phyloP scores from a whole-genome alignment of 2,797 vertebrate genomes.

The Enteromius argenteus region DNA sequence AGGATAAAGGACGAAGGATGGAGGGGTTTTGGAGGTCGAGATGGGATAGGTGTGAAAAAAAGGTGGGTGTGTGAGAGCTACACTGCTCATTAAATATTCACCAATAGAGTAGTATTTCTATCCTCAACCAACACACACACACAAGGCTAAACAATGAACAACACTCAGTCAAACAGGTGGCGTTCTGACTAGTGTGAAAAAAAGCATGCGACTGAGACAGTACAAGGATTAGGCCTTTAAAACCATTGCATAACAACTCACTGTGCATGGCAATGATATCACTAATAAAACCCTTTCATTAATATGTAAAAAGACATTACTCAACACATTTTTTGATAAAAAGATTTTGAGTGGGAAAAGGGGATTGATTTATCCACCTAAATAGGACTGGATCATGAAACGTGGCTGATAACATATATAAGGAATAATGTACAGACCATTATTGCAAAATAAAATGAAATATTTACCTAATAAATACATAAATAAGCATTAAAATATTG shows the following conservation, averaged over 20 bases:
- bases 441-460: neutral
- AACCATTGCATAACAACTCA: conserved; percentile 23
- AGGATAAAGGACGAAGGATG: neutral
- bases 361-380: neutral
- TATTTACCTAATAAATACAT: neutral
- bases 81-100: conserved; percentile 77
- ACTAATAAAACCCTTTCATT: neutral
- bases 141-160: conserved; percentile 28
- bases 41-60: conserved; percentile 50
- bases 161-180: conserved; percentile 21
- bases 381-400: neutral
- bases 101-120: conserved; percentile 70
- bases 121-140: conserved; percentile 16
- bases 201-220: conserved; percentile 17
- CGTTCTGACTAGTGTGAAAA: neutral
- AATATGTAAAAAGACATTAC: neutral
- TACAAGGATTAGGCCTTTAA: conserved; percentile 11
- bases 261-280: neutral
- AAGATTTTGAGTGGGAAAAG: neutral
- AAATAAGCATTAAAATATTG: neutral
- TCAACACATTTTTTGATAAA: neutral
- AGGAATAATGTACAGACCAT: neutral
- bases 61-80: conserved; percentile 44
- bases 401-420: neutral
- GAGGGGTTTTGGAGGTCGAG: neutral